A percentile compares a stretch with the other conserved stretches of the same genome.
phyloP scores from a whole-genome alignment of 2,113 vertebrate species.

The Amphilophus citrinellus region DNA sequence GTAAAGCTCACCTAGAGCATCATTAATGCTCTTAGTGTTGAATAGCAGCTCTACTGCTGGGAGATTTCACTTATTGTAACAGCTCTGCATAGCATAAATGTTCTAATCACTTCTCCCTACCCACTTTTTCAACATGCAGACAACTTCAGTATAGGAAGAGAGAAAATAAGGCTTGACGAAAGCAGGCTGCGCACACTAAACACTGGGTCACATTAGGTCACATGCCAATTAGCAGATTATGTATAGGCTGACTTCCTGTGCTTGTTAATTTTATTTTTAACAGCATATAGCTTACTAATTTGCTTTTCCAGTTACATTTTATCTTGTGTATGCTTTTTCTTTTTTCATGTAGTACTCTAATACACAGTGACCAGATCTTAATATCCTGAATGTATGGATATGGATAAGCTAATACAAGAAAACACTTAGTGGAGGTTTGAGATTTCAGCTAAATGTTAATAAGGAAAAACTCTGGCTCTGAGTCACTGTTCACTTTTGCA shows the following conservation, averaged over 20 bases:
- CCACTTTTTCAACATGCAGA: not conserved
- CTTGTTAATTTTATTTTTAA: slow-evolving; percentile 8
- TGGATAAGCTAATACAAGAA: not conserved
- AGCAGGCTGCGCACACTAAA: not conserved
- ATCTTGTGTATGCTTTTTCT: not conserved
- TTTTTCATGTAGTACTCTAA: not conserved
- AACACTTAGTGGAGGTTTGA: no score
- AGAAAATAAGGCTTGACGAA: not conserved
- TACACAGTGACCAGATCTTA: no score
- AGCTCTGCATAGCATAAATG: not conserved
- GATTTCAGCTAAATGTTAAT: no score
- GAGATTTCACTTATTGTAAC: not conserved
- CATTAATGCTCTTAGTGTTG: slow-evolving; percentile 5
- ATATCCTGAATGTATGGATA: no score
- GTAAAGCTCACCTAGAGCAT: not conserved
- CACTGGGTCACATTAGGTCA: not conserved
- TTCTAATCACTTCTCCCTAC: not conserved
- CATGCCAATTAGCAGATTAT: slow-evolving; percentile 15
- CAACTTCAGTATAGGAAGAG: not conserved
- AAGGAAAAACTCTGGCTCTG: no score
- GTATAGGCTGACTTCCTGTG: not conserved
- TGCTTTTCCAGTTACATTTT: not conserved
- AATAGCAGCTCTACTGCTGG: not conserved
- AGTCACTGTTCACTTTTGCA: not conserved
- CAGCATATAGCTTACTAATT: not conserved